These are phyloP conservation scores for Crambe crambe DNA, from an alignment of 37 sponge, comb jelly and placozoan species.

Conservation along the genomic window DNA sequence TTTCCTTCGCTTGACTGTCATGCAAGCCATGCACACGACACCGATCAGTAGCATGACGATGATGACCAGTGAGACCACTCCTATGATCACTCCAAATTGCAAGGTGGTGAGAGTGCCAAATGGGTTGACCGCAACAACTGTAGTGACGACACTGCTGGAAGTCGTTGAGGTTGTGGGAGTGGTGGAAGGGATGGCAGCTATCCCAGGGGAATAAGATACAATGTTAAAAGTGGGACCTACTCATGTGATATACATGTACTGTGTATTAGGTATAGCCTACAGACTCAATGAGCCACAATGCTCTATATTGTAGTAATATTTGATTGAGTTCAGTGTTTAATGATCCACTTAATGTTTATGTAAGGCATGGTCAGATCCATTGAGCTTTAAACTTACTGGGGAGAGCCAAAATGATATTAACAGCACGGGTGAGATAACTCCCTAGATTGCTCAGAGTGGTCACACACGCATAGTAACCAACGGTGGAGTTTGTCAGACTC, in stretches of 20 bases:
- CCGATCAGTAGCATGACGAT: neutral
- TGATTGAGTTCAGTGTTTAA: too few relatives aligned
- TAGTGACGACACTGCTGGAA: neutral
- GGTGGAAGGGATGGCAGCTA: neutral
- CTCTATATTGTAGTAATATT: too few relatives aligned
- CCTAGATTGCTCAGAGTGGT: slow-evolving; percentile 10
- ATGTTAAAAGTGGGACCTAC: too few relatives aligned
- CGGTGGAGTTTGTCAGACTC: neutral
- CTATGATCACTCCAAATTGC: slow-evolving; percentile 28
- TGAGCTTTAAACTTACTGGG: slow-evolving; percentile 2
- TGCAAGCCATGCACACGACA: neutral
- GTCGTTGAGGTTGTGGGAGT: neutral
- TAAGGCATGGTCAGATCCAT: too few relatives aligned
- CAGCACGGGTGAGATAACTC: neutral
- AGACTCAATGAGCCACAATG: too few relatives aligned
- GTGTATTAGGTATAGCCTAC: too few relatives aligned
- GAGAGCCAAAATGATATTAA: neutral
- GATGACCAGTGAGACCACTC: slow-evolving; percentile 12
- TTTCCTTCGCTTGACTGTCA: neutral
- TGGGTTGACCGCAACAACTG: neutral
- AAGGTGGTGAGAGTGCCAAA: slow-evolving; percentile 3
- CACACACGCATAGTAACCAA: slow-evolving; percentile 27
- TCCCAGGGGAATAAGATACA: too few relatives aligned
- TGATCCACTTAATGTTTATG: too few relatives aligned
- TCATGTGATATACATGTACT: too few relatives aligned